These are phyloP conservation scores for Siniperca obscura DNA, from an alignment of 2,797 vertebrate species.

Conservation along the genomic window DNA sequence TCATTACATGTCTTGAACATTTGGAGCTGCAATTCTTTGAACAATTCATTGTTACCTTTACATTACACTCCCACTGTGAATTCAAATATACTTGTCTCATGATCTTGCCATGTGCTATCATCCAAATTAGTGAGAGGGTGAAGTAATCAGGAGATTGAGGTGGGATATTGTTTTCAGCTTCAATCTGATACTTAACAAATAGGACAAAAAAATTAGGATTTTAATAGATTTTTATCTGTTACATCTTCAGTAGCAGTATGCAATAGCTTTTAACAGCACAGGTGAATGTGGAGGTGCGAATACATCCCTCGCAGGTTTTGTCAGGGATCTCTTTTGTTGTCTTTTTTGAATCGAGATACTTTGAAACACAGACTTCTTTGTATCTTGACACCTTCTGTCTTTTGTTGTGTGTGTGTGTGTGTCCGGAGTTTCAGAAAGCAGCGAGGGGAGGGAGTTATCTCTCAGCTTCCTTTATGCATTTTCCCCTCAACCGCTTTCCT, in stretches of 20 bases:
- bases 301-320: constrained; percentile 29
- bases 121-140: neutral
- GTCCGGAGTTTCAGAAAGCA: constrained; percentile 50
- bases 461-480: constrained; percentile 58
- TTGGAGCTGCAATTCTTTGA: neutral
- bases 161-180: neutral
- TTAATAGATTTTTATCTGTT: neutral
- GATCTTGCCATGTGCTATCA: neutral
- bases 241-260: neutral
- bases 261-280: neutral
- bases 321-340: constrained; percentile 51
- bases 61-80: neutral
- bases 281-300: constrained; percentile 17
- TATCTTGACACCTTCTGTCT: constrained; percentile 55
- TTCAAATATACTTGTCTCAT: neutral
- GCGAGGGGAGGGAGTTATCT: constrained; percentile 57
- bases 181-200: neutral
- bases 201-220: neutral
- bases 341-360: constrained; percentile 28
- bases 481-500: constrained; percentile 54
- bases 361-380: constrained; percentile 53
- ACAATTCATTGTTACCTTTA: neutral
- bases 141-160: neutral
- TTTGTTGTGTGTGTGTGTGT: constrained; percentile 41
- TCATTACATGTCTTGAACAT: neutral